phyloP scores from a whole-genome alignment of 2,888 invertebrate genomes.

The Ischnus inquisitorius region DNA sequence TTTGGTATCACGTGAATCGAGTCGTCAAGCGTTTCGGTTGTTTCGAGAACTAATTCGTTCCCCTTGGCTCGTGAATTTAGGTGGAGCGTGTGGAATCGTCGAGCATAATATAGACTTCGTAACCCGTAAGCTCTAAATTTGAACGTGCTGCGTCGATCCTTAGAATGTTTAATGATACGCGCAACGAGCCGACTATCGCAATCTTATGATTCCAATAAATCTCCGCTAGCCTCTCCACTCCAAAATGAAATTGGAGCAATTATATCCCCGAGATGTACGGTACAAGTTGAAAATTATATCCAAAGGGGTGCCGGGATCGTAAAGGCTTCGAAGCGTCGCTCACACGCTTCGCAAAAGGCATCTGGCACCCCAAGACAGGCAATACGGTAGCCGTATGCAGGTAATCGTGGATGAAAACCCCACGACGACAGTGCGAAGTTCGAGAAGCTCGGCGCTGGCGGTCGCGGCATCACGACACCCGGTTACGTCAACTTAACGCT shows the following conservation, averaged over 20 bases:
- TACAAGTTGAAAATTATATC: conserved; percentile 11
- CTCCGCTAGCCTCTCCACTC: background rate
- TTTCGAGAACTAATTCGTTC: background rate
- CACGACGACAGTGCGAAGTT: conserved; percentile 41
- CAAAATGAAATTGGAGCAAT: conserved; percentile 39
- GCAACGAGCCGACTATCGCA: conserved; percentile 2
- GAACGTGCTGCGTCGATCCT: background rate
- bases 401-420: conserved; percentile 51
- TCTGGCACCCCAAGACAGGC: conserved; percentile 33
- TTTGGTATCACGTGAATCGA: background rate
- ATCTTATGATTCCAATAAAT: conserved; percentile 1
- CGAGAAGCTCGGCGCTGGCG: conserved; percentile 31
- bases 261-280: conserved; percentile 1
- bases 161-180: conserved; percentile 1
- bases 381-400: conserved; percentile 48
- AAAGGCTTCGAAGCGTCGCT: conserved; percentile 10
- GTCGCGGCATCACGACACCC: conserved; percentile 38
- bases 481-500: conserved; percentile 56
- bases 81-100: background rate
- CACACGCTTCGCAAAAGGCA: conserved; percentile 16
- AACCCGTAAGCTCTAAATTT: background rate
- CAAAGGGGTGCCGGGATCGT: conserved; percentile 17
- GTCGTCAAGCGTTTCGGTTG: background rate
- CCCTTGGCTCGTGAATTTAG: background rate
- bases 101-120: background rate